These are phyloP conservation scores for Lethrus apterus DNA, from an alignment of 1,140 invertebrate genomes.

Conservation along the genomic window DNA sequence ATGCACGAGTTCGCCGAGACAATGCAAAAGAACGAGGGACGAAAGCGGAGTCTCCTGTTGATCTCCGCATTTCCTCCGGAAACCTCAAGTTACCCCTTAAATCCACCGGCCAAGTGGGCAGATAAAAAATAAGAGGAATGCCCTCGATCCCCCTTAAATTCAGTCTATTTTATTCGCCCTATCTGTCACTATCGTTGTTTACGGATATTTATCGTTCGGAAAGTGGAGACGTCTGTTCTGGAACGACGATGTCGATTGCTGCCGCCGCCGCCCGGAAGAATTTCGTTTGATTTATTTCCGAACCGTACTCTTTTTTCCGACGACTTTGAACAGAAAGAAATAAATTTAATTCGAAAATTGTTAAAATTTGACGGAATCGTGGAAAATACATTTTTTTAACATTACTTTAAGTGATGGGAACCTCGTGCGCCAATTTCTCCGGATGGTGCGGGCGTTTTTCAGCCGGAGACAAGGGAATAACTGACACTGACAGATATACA, in stretches of 20 bases:
- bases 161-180: constrained; percentile 24
- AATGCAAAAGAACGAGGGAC: too few species aligned
- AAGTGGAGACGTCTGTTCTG: constrained; percentile 27
- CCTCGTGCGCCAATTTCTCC: too few species aligned
- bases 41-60: constrained; percentile 13
- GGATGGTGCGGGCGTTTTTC: too few species aligned
- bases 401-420: too few species aligned
- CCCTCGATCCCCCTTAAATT: constrained; percentile 27
- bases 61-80: constrained; percentile 19
- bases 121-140: constrained; percentile 26
- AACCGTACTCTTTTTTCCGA: too few species aligned
- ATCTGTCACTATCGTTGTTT: constrained; percentile 29
- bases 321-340: too few species aligned
- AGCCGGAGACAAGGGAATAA: constrained; percentile 31
- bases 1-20: too few species aligned
- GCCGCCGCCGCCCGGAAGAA: not conserved
- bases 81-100: constrained; percentile 26
- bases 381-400: too few species aligned
- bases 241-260: constrained; percentile 19
- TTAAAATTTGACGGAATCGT: too few species aligned
- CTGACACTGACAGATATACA: constrained; percentile 39
- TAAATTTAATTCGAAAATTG: too few species aligned
- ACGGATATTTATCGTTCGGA: constrained; percentile 26
- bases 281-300: constrained; percentile 13
- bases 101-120: constrained; percentile 25